A percentile compares a stretch with the other conserved stretches of the same genome.
These are phyloP conservation scores for Cherax quadricarinatus DNA, from an alignment of 1,140 invertebrate species.

Conservation along the genomic window DNA sequence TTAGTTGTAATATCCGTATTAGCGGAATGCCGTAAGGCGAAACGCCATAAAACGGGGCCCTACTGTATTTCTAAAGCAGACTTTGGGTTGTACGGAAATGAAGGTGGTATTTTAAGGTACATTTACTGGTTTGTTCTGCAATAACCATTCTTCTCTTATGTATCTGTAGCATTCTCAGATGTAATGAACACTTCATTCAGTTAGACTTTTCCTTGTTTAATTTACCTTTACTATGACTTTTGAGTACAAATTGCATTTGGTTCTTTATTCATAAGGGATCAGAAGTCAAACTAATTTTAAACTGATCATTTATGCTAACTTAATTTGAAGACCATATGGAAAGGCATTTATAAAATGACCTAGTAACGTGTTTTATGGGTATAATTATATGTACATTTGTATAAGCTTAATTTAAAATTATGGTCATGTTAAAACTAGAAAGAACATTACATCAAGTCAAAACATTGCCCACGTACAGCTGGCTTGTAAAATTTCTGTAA, in stretches of 20 bases:
- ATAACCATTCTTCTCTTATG: neutral
- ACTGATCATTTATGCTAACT: neutral
- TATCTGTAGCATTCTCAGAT: neutral
- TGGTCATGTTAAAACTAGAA: no score
- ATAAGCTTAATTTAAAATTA: no score
- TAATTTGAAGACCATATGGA: no score
- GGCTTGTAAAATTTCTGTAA: no score
- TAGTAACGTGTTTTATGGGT: no score
- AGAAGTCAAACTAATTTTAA: neutral
- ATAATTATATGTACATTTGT: no score
- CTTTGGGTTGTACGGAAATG: neutral
- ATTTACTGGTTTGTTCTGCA: neutral
- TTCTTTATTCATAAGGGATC: neutral
- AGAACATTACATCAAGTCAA: no score
- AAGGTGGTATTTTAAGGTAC: neutral
- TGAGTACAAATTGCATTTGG: neutral
- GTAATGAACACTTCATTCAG: neutral
- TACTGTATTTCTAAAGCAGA: neutral
- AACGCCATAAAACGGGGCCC: no score
- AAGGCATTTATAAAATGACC: no score
- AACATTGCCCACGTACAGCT: no score
- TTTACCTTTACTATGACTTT: neutral
- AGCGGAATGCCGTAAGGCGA: no score
- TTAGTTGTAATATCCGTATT: no score
- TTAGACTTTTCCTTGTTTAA: neutral